Conservation (phyloP, 2,113 vertebrate genomes). For the Otis tarda region DNA sequence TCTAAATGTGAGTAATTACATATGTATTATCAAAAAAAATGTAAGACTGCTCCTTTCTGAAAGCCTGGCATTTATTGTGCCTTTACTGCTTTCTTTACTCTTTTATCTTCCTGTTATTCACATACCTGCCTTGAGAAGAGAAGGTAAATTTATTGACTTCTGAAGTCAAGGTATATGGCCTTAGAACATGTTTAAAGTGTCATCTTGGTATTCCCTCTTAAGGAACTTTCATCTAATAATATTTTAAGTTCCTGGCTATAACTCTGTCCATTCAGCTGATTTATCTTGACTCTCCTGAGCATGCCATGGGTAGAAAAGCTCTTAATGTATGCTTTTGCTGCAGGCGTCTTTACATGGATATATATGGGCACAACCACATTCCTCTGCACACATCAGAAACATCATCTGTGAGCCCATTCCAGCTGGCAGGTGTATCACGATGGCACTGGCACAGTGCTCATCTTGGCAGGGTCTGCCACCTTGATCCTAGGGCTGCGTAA, state of each 20-base stretch:
- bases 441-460: fast-evolving
- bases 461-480: background rate
- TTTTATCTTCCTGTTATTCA: background rate
- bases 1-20: background rate
- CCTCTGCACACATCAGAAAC: background rate
- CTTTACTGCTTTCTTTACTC: background rate
- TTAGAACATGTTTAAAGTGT: background rate
- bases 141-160: background rate
- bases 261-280: background rate
- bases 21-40: too few relatives aligned
- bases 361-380: background rate
- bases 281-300: background rate
- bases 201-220: background rate
- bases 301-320: background rate
- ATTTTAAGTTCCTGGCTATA: background rate
- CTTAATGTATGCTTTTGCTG: background rate
- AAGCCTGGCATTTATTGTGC: background rate
- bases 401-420: background rate
- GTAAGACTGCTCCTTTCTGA: background rate
- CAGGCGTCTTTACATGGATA: background rate
- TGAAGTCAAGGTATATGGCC: background rate
- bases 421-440: fast-evolving
- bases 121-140: background rate
- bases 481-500: background rate
- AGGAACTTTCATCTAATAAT: background rate